Conservation (phyloP, 2,113 vertebrate species). For the Halichoerus grypus region DNA sequence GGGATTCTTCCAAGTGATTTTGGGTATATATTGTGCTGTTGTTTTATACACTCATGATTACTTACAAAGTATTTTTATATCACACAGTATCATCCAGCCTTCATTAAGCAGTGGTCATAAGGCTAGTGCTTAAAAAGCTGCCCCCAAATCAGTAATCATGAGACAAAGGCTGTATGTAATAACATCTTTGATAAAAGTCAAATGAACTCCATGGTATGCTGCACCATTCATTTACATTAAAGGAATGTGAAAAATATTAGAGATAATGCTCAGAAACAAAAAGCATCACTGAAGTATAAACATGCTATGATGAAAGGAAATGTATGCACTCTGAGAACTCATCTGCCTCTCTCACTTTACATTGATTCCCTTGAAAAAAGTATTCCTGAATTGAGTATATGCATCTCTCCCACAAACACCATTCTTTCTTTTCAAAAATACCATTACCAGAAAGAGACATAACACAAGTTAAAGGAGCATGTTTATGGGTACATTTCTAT, state of each 20-base stretch:
- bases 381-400: neutral
- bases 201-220: neutral
- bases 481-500: neutral
- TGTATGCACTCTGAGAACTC: neutral
- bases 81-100: neutral
- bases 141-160: slow-evolving; percentile 18
- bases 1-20: neutral
- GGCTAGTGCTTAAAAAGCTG: neutral
- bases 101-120: slow-evolving; percentile 21
- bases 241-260: slow-evolving; percentile 13
- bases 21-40: neutral
- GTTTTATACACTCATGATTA: neutral
- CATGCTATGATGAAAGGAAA: neutral
- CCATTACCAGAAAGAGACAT: neutral
- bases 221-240: neutral
- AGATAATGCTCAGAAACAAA: slow-evolving; percentile 50
- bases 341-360: neutral
- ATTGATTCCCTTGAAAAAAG: neutral
- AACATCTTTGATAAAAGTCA: slow-evolving; percentile 31
- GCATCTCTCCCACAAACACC: neutral
- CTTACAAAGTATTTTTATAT: neutral
- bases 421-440: slow-evolving; percentile 32
- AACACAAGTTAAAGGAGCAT: neutral
- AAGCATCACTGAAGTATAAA: slow-evolving; percentile 36
- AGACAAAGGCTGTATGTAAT: slow-evolving; percentile 34